Evolutionary conservation across 1,140 invertebrate genomes (phyloP), one percentile per base, ranked within the genome.

Genomic region (Atopsyche davidsoni): DNA sequence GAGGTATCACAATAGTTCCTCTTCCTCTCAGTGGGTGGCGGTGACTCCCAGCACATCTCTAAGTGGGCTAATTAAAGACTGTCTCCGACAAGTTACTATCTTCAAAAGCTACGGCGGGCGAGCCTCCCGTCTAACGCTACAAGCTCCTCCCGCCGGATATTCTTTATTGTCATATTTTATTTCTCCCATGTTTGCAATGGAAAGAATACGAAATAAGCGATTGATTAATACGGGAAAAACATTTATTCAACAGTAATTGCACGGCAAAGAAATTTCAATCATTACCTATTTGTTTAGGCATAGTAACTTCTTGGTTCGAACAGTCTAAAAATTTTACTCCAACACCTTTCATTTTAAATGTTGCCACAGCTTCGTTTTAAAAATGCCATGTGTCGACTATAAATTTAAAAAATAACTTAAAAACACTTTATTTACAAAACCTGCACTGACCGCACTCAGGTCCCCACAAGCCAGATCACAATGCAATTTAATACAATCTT

Each of bases 341-440:
- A n/a, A 28, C 24, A 28, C 24, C 6, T 28, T 28, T 28, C n/a
- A n/a, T n/a, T 28, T 28, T 28, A 7, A 28, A 28, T 28, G 6
- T 28, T 28, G 24, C 24, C n/a, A n/a, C 24, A 28, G 24, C 24
- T 28, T 28, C n/a, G n/a, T 28, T 6, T 28, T 7, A 28, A 28
- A 28, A 7, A 7, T 28, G 6, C 24, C 24, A 28, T 28, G 24
- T 28, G 6, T 35, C 31, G 32, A 49, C 40, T 40, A 49, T 31
- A 49, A 39, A 31, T 39, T 49, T 31, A 49, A 41, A 49, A 49
- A 49, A 40, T 40, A 49, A 41, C 24, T 49, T 41, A 49, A 11
- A n/a, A 40, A 49, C 46, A 49, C 19, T 41, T 51, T 51, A 51
- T 51, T 51, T 51, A 51, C 48, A 51, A 51, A 51, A 44, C 18